Conservation (phyloP, 2,888 invertebrate genomes). For the Pharmacophagus antenor region DNA sequence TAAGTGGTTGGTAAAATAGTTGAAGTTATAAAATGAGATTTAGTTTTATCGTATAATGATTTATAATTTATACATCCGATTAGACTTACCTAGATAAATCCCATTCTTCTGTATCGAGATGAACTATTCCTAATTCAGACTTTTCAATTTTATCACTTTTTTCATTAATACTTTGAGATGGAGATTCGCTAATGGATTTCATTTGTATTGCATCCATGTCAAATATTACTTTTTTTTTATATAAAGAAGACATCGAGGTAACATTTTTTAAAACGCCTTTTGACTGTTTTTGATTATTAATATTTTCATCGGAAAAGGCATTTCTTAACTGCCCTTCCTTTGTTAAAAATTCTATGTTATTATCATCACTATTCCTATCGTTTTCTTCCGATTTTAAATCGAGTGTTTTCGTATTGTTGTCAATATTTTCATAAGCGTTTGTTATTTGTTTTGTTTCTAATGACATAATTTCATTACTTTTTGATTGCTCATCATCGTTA, state of each 20-base stretch:
- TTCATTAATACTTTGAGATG: slow-evolving; percentile 72
- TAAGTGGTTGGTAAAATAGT: too few relatives aligned
- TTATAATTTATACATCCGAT: background rate
- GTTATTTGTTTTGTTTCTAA: slow-evolving; percentile 12
- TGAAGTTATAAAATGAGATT: too few relatives aligned
- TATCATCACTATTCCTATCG: slow-evolving; percentile 50
- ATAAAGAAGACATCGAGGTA: slow-evolving; percentile 75
- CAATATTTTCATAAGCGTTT: slow-evolving; percentile 17
- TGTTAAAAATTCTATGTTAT: slow-evolving; percentile 44
- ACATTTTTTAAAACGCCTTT: slow-evolving; percentile 82
- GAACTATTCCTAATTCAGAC: slow-evolving; percentile 61
- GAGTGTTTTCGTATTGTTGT: slow-evolving; percentile 31
- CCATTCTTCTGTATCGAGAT: slow-evolving; percentile 76
- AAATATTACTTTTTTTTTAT: slow-evolving; percentile 84
- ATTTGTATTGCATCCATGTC: slow-evolving; percentile 81
- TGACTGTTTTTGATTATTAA: slow-evolving; percentile 53
- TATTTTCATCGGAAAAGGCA: slow-evolving; percentile 50
- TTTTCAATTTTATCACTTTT: slow-evolving; percentile 63
- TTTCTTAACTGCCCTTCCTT: slow-evolving; percentile 47
- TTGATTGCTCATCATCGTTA: background rate
- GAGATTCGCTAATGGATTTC: slow-evolving; percentile 76
- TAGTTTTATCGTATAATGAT: too few relatives aligned
- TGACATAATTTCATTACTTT: background rate
- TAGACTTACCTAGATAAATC: slow-evolving; percentile 74
- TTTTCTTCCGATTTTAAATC: slow-evolving; percentile 33